phyloP scores from a whole-genome alignment of 2,888 invertebrate genomes.

The Sinelater perroti region DNA sequence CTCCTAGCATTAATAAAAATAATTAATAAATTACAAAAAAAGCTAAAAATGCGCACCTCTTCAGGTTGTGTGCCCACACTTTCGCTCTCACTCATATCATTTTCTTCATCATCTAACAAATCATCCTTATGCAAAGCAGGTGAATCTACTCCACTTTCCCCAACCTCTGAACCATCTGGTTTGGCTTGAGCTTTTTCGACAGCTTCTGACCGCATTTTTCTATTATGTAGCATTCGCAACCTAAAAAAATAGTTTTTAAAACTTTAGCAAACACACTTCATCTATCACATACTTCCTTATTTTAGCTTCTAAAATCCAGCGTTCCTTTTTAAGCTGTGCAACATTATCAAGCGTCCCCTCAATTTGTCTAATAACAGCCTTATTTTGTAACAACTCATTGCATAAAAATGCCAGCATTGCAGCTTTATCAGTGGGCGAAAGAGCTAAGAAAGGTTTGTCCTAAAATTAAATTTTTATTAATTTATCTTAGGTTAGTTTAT shows the following conservation, averaged over 20 bases:
- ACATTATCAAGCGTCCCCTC: conserved; percentile 84
- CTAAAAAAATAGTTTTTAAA: conserved; percentile 55
- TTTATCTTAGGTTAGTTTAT: no score
- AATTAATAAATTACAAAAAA: conserved; percentile 10
- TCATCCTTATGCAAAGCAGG: conserved; percentile 68
- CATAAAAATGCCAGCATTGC: conserved; percentile 90
- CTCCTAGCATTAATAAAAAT: conserved; percentile 65
- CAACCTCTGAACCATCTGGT: conserved; percentile 57
- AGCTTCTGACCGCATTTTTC: conserved; percentile 79
- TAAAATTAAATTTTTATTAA: conserved; percentile 26
- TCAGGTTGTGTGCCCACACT: conserved; percentile 89
- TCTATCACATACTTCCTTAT: conserved; percentile 78
- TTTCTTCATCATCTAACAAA: conserved; percentile 72
- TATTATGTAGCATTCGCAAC: conserved; percentile 74
- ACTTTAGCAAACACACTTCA: background rate
- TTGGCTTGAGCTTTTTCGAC: conserved; percentile 71
- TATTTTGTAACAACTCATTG: conserved; percentile 93
- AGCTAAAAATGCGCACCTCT: conserved; percentile 65
- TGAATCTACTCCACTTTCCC: conserved; percentile 52
- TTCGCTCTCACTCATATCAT: conserved; percentile 83
- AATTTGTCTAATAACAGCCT: conserved; percentile 88
- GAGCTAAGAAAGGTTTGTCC: conserved; percentile 84
- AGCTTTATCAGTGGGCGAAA: conserved; percentile 87
- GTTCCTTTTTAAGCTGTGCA: conserved; percentile 86
- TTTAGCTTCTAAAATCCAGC: conserved; percentile 92